phyloP scores from a whole-genome alignment of 2,797 vertebrate genomes.

The Syngnathus acus region DNA sequence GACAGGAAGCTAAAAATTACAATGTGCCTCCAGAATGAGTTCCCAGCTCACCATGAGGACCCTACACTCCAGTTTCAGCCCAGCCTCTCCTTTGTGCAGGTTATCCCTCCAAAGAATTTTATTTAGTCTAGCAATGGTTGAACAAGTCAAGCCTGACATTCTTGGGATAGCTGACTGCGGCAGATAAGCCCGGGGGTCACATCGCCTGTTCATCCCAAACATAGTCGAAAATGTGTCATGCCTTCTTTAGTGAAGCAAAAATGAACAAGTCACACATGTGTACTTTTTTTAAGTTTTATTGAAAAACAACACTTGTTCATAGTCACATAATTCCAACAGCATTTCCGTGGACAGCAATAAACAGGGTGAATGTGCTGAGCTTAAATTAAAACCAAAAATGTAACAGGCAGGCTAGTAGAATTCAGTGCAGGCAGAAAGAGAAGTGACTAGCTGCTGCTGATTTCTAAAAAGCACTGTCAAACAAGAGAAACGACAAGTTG shows the following conservation, averaged over 20 bases:
- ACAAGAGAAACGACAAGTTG: slow-evolving; percentile 8
- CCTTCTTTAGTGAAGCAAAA: slow-evolving; percentile 8
- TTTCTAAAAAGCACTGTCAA: slow-evolving; percentile 13
- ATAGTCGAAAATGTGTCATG: slow-evolving; percentile 53
- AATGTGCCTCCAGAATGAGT: background rate
- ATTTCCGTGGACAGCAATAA: slow-evolving; percentile 34
- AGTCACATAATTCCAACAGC: slow-evolving; percentile 46
- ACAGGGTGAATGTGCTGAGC: slow-evolving; percentile 16
- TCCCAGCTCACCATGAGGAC: slow-evolving; percentile 39
- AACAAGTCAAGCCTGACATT: slow-evolving; percentile 16
- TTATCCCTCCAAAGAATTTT: background rate
- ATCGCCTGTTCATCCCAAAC: slow-evolving; percentile 58
- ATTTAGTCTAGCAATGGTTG: background rate
- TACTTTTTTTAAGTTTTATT: slow-evolving; percentile 62
- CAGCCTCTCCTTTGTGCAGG: background rate
- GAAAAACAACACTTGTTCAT: slow-evolving; percentile 31
- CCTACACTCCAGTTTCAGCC: slow-evolving; percentile 42
- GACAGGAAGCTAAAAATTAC: background rate
- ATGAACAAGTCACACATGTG: background rate
- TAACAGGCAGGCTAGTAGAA: slow-evolving; percentile 26
- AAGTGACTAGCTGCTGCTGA: background rate
- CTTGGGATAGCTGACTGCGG: slow-evolving; percentile 9
- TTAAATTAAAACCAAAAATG: slow-evolving; percentile 17
- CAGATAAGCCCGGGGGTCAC: slow-evolving; percentile 21
- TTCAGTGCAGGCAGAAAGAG: slow-evolving; percentile 49